Evolutionary conservation across 2,888 invertebrate species (phyloP).

Genomic region (Coenonympha glycerion): DNA sequence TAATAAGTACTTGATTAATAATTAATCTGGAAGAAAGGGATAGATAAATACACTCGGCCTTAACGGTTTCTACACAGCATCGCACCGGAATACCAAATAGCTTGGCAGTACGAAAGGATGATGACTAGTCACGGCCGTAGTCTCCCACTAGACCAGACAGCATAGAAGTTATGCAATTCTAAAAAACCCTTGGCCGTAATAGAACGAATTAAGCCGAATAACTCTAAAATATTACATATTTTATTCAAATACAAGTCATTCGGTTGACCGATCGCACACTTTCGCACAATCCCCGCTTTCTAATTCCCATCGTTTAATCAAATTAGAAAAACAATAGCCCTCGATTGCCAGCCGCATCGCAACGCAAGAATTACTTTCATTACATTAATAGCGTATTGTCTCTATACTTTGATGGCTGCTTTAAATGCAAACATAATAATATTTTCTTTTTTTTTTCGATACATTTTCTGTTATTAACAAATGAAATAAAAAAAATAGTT

Average conservation of each 20-base stretch:
- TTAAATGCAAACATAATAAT: slow-evolving; percentile 1
- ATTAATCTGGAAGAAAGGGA: no score
- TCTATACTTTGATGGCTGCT: slow-evolving; percentile 8
- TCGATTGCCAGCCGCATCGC: slow-evolving; percentile 4
- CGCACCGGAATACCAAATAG: no score
- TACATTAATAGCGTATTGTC: slow-evolving; percentile 18
- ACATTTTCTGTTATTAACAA: neutral
- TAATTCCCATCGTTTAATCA: slow-evolving; percentile 22
- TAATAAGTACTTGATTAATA: no score
- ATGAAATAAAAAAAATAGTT: no score
- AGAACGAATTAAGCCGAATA: no score
- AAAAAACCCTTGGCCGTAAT: no score
- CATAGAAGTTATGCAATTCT: no score
- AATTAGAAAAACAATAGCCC: slow-evolving; percentile 20
- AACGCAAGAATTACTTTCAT: slow-evolving; percentile 16
- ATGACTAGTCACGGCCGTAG: no score
- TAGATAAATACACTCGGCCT: no score
- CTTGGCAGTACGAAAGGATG: no score
- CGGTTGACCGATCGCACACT: neutral
- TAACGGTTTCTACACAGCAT: no score
- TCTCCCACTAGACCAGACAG: no score
- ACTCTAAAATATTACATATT: neutral
- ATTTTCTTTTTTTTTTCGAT: neutral
- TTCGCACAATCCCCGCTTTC: slow-evolving; percentile 20
- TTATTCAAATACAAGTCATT: neutral